Conservation (phyloP, 1,140 invertebrate species). For the Euura lappo region DNA sequence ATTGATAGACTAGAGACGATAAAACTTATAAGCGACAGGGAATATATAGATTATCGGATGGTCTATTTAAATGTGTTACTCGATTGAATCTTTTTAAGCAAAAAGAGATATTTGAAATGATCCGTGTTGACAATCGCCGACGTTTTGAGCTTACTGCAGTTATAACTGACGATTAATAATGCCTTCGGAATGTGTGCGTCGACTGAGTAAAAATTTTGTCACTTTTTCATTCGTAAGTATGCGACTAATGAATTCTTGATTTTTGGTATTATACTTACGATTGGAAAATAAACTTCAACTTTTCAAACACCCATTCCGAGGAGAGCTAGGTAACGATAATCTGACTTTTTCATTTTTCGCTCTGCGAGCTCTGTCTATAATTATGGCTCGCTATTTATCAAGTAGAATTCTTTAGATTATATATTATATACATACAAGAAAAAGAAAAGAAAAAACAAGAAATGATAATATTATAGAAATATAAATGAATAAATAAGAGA, state of each 20-base stretch:
- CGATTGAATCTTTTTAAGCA: neutral
- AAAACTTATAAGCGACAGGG: neutral
- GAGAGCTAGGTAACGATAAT: neutral
- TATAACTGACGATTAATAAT: slow-evolving; percentile 19
- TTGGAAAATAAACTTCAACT: neutral
- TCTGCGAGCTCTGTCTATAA: too few relatives aligned
- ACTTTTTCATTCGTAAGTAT: slow-evolving; percentile 13
- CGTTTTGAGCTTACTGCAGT: slow-evolving; percentile 41
- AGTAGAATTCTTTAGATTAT: neutral
- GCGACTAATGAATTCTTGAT: neutral
- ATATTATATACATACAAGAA: neutral
- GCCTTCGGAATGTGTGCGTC: slow-evolving; percentile 21
- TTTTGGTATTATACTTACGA: slow-evolving; percentile 5
- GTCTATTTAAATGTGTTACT: too few relatives aligned
- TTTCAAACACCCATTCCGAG: neutral
- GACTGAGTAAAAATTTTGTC: slow-evolving; percentile 18
- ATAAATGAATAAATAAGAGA: neutral
- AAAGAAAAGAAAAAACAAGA: too few relatives aligned
- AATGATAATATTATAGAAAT: too few relatives aligned
- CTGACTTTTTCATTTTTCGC: too few relatives aligned
- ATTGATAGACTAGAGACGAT: neutral
- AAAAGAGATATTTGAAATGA: slow-evolving; percentile 11
- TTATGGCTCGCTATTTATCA: too few relatives aligned
- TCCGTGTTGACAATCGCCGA: slow-evolving; percentile 54
- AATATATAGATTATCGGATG: neutral